Conservation (phyloP, 1,140 invertebrate species). For the Drosophila mayri region DNA sequence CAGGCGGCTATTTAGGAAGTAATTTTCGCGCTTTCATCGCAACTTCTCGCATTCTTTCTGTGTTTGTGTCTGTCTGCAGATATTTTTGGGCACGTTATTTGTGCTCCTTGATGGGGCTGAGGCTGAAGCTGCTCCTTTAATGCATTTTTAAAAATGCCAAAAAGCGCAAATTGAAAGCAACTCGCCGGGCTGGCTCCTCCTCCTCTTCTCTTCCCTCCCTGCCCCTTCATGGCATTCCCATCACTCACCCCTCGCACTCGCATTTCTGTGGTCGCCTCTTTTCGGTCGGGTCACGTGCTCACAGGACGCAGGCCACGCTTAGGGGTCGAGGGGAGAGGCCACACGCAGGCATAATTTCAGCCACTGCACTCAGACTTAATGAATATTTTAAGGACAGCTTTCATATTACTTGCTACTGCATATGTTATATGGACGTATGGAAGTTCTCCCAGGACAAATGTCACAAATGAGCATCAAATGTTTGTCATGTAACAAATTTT, state of each 20-base stretch:
- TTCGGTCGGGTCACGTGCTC: constrained; percentile 47
- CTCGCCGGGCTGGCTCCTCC: constrained; percentile 28
- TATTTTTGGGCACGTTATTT: constrained; percentile 77
- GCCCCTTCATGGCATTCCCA: not conserved
- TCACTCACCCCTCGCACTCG: constrained; percentile 1
- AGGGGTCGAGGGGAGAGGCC: constrained; percentile 3
- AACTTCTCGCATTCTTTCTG: constrained; percentile 55
- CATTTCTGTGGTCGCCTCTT: constrained; percentile 58
- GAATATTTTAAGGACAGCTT: constrained; percentile 76
- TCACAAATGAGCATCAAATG: constrained; percentile 63
- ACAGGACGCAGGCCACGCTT: constrained; percentile 38
- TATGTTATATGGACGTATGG: constrained; percentile 48
- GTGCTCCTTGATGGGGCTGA: constrained; percentile 44
- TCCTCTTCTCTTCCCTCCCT: too few species aligned
- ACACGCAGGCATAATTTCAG: constrained; percentile 80
- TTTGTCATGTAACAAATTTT: constrained; percentile 24
- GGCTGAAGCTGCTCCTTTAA: constrained; percentile 57
- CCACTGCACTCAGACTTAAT: constrained; percentile 78
- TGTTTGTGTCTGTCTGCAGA: constrained; percentile 61
- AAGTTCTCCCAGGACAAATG: constrained; percentile 52
- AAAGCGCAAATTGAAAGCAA: constrained; percentile 79
- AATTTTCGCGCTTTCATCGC: constrained; percentile 80
- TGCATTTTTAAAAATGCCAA: constrained; percentile 82
- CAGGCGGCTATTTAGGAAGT: constrained; percentile 82
- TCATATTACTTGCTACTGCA: constrained; percentile 60